phyloP scores from a whole-genome alignment of 2,888 invertebrate genomes.

The Allygus modestus region DNA sequence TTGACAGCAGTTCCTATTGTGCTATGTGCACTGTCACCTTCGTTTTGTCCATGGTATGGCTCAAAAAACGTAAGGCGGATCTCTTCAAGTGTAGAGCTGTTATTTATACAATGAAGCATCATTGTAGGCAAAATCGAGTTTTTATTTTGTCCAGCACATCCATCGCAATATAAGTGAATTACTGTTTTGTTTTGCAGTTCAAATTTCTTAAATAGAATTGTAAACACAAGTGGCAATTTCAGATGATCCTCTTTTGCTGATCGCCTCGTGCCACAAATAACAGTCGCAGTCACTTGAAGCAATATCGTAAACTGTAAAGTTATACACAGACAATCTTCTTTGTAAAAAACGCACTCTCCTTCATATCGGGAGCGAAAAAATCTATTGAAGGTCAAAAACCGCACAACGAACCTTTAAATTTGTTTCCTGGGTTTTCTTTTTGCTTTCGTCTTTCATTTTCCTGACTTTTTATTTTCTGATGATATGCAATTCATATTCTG shows the following conservation, averaged over 20 bases:
- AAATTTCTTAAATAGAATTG: not conserved
- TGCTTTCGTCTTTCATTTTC: no score
- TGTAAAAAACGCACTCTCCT: not conserved
- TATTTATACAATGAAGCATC: not conserved
- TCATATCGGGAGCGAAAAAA: no score
- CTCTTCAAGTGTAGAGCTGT: not conserved
- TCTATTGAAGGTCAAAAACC: no score
- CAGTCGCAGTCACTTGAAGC: constrained; percentile 11
- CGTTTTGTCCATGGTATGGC: constrained; percentile 10
- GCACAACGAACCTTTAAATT: no score
- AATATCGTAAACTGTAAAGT: constrained; percentile 9
- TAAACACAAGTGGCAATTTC: constrained; percentile 22
- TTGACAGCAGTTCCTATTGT: not conserved
- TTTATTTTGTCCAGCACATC: constrained; percentile 34
- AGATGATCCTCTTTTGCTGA: constrained; percentile 15
- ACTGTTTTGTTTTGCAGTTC: not conserved
- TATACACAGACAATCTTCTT: not conserved
- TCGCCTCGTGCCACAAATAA: constrained; percentile 7
- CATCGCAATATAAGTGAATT: not conserved
- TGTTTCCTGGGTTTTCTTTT: no score
- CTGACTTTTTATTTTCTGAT: no score
- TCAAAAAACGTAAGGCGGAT: not conserved
- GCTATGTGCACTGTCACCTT: not conserved
- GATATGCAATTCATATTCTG: no score
- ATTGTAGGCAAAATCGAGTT: not conserved